Percentiles rank a stretch among this genome's conserved stretches.
Conservation (phyloP, 2,797 vertebrate species). For the Phalloptychus januarius region DNA sequence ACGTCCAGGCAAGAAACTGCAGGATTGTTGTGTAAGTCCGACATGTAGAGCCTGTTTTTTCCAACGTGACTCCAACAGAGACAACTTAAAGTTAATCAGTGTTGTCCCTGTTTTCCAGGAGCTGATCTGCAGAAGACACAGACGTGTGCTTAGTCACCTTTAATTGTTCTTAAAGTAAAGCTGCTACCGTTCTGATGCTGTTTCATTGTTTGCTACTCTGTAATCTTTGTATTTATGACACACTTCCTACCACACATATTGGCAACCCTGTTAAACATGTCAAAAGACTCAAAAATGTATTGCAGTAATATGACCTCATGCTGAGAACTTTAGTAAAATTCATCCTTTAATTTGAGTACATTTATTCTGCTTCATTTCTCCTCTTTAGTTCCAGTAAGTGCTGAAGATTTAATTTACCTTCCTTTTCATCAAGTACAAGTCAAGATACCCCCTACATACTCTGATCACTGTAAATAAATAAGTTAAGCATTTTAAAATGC, state of each 20-base stretch:
- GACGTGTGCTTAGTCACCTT: not conserved
- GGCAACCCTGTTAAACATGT: not conserved
- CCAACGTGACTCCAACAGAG: not conserved
- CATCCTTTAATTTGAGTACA: not conserved
- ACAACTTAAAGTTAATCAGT: not conserved
- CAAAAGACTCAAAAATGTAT: not conserved
- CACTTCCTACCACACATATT: not conserved
- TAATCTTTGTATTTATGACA: conserved; percentile 44
- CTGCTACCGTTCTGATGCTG: conserved; percentile 7
- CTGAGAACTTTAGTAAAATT: not conserved
- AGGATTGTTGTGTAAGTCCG: conserved; percentile 77
- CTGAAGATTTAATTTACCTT: not conserved
- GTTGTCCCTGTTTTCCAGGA: conserved; percentile 54
- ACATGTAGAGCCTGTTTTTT: not conserved
- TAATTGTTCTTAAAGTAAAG: conserved; percentile 20
- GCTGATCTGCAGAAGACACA: conserved; percentile 53
- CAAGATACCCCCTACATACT: not conserved
- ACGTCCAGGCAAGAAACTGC: conserved; percentile 82
- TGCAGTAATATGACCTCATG: not conserved
- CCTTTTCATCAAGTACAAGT: not conserved
- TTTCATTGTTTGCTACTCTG: conserved; percentile 18
- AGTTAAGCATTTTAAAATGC: not conserved
- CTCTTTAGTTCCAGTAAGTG: not conserved
- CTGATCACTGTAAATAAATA: not conserved
- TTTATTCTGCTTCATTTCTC: not conserved